Conservation (phyloP, 1,140 invertebrate genomes). For the Neodiprion pinetum region DNA sequence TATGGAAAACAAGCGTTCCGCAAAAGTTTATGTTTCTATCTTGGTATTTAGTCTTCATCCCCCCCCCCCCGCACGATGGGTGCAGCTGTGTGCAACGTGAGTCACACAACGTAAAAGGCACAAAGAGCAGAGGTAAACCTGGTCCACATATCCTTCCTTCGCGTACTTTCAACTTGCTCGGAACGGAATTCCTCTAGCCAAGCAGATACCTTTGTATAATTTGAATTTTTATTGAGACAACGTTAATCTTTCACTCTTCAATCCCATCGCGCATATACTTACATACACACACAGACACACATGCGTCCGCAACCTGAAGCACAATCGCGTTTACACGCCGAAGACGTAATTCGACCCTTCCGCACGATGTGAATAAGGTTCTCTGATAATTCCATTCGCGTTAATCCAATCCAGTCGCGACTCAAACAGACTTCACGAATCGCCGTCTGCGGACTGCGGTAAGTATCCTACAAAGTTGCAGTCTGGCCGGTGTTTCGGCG, state of each 20-base stretch:
- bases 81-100: no score
- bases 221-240: neutral
- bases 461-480: no score
- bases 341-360: constrained; percentile 16
- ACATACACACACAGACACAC: neutral
- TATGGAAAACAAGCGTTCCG: neutral
- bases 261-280: neutral
- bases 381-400: no score
- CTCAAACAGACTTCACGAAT: no score
- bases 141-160: neutral
- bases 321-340: constrained; percentile 12
- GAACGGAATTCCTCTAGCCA: neutral
- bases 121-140: neutral
- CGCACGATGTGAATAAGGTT: constrained; percentile 10
- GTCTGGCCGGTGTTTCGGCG: no score
- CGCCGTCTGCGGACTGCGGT: no score
- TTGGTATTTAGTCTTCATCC: neutral
- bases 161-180: neutral
- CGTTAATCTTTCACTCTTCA: neutral
- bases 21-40: constrained; percentile 2
- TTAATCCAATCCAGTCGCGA: no score
- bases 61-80: no score
- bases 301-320: neutral
- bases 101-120: neutral
- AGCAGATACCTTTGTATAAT: neutral